These are phyloP conservation scores for Gymnothorax javanicus DNA, from an alignment of 2,797 vertebrate species.

Conservation along the genomic window DNA sequence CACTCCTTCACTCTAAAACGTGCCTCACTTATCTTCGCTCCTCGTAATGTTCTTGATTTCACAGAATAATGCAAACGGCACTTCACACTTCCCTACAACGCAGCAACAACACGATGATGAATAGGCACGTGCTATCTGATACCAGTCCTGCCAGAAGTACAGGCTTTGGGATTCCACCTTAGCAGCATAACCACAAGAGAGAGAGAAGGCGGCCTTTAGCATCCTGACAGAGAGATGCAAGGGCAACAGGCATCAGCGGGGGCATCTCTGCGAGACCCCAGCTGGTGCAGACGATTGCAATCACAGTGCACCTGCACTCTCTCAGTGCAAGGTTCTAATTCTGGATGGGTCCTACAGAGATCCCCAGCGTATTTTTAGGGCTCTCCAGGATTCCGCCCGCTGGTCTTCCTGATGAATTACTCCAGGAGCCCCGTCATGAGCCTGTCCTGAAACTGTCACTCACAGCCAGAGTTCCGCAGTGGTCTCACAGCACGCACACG, in stretches of 20 bases:
- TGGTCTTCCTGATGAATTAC: slow-evolving; percentile 57
- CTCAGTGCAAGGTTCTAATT: slow-evolving; percentile 20
- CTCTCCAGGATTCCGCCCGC: slow-evolving; percentile 34
- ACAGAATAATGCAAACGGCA: background rate
- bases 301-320: background rate
- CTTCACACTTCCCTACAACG: background rate
- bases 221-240: background rate
- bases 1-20: background rate
- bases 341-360: background rate
- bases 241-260: background rate
- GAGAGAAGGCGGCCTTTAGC: background rate
- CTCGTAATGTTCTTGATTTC: background rate
- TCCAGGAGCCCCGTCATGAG: slow-evolving; percentile 64
- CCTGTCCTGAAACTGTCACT: slow-evolving; percentile 73
- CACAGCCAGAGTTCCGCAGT: slow-evolving; percentile 56
- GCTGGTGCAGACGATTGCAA: background rate
- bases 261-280: background rate
- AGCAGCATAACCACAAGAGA: background rate
- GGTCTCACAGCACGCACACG: slow-evolving; percentile 63
- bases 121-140: background rate
- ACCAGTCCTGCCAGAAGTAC: background rate
- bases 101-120: background rate
- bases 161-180: background rate
- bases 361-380: slow-evolving; percentile 8
- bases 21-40: background rate